Evolutionary conservation across 2,888 invertebrate genomes (phyloP), one percentile per base, ranked within the genome.

Genomic region (Synanthedon tipuliformis): DNA sequence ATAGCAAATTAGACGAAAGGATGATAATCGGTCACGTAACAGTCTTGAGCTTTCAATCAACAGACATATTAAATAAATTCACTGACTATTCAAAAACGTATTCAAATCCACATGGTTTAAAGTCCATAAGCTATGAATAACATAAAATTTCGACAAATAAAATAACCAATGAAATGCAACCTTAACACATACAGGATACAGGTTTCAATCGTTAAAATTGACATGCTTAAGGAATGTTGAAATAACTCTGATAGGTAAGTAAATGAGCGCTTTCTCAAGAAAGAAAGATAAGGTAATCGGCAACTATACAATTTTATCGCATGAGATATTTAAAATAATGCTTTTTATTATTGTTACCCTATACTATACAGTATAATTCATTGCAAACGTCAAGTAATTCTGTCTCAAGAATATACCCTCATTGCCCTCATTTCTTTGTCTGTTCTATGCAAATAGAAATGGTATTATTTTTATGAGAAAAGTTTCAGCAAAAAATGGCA

Each of bases 11-110:
- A 78, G 71, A 74, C 62, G 69, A 71, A 64, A 59, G 65, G 62
- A 70, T 34, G 34, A 34, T 76, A 78, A 78, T 72, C 71, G 75
- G 77, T 78, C 80, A 80, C 79, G 78, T 80, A 78, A 72, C 62
- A 61, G 64, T 61, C 66, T 66, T 60, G 66, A 76, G 74, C 78
- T 81, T 79, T 78, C 70, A 78, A 79, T 76, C 73, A 68, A 68
- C 63, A 65, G 68, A 64, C 68, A 69, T 71, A 68, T 62, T 13
- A 23, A 23, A 49, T 13, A 45, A 41, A 13, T 45, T n/a, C 5
- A n/a, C 7, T 10, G 45, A 13, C 45, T n/a, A 45, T 45, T 45
- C 45, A 15, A 45, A 45, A 45, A 13, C 8, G 45, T 13, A 45
- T 45, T 45, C 15, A 45, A 45, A 45, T 3, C 1, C 15, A 45